These are phyloP conservation scores for Stenodema calcarata DNA, from an alignment of 2,888 invertebrate genomes.

Conservation along the genomic window DNA sequence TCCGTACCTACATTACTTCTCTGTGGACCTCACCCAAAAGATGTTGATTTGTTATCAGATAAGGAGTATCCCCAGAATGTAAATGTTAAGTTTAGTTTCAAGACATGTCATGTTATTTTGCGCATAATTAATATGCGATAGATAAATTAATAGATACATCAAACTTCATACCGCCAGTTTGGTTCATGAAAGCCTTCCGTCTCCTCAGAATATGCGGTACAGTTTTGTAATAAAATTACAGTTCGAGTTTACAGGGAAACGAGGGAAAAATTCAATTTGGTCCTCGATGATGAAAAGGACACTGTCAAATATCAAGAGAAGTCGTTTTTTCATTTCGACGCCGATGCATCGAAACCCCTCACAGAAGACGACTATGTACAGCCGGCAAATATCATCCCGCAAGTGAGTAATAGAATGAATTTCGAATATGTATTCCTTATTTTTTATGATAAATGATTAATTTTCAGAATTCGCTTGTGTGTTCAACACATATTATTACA, in stretches of 20 bases:
- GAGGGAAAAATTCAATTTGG: conserved; percentile 37
- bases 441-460: not conserved
- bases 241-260: conserved; percentile 50
- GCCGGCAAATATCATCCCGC: conserved; percentile 67
- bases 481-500: too few relatives aligned
- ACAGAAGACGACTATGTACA: conserved; percentile 65
- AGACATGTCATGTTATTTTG: too few relatives aligned
- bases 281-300: conserved; percentile 62
- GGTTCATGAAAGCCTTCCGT: not conserved
- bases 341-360: conserved; percentile 63
- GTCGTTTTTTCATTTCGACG: conserved; percentile 66
- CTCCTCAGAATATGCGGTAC: not conserved
- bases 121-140: too few relatives aligned
- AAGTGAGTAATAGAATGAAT: conserved; percentile 61
- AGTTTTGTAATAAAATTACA: conserved; percentile 31
- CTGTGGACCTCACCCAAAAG: too few relatives aligned
- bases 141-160: too few relatives aligned
- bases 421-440: too few relatives aligned
- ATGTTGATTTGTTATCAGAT: too few relatives aligned
- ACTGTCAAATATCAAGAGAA: conserved; percentile 66
- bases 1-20: too few relatives aligned
- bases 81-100: too few relatives aligned
- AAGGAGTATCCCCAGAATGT: too few relatives aligned
- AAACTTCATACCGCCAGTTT: too few relatives aligned
- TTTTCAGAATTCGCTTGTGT: too few relatives aligned